Base-by-base conservation (phyloP, 2,888 invertebrate species). In the Griposia aprilina region DNA sequence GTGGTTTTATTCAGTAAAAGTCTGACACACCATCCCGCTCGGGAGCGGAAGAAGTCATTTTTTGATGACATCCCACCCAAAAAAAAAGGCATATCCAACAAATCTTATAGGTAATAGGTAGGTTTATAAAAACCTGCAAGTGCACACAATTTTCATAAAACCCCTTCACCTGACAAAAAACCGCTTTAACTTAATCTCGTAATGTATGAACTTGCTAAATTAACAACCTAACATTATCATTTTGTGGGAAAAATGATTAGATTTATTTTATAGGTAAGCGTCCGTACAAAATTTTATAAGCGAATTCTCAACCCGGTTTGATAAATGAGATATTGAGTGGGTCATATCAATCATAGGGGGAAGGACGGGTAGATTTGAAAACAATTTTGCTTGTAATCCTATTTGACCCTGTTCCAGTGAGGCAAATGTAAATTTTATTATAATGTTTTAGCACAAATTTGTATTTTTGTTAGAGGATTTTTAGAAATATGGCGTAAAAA, bases 241-340 rank as follows among this genome's bases (percentile, higher is more conserved):
- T 78, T 71, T 59, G n/a, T 48, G 55, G 63, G 55, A 17, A 68
- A 76, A 60, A 68, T 67, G 36, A 74, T 72, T 71, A 74, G 74
- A 74, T 76, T 80, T 82, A 84, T 57, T 60, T 78, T 62, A 36
- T 23, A 63, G 36, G 1, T 11, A 36, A 7, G 73, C 17, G 71
- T 65, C 67, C 50, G 48, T 50, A 79, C 78, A 83, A 75, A 75
- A 82, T 88, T 85, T 82, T 81, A 74, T 68, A 80, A 82, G 63
- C 60, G 73, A 59, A 69, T 73, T 36, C 41, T 75, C 48, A 69
- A 80, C 67, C 68, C 30, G 52, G 30, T 70, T 82, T 88, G 90
- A 89, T 89, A 89, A 89, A 88, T 80, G 90, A 80, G 84, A 62
- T 83, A 88, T 89, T 84, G 81, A 89, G 87, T 86, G 82, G 84